Evolutionary conservation across 1,140 invertebrate genomes (phyloP).

Genomic region (Wasmannia auropunctata): DNA sequence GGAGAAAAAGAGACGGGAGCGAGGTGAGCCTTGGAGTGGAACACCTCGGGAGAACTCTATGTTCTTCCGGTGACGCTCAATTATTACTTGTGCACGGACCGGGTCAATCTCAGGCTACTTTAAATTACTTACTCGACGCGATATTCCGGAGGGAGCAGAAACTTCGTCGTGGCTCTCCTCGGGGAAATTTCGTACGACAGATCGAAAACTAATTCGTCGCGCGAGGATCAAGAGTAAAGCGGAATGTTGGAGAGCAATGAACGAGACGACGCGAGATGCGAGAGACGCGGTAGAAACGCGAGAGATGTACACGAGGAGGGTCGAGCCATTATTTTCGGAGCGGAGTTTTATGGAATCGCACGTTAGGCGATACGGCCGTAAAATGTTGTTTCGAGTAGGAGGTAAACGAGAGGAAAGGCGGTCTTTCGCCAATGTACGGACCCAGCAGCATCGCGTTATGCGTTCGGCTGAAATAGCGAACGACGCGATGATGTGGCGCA

Average conservation of each 20-base stretch:
- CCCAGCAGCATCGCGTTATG: neutral
- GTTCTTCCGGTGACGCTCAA: slow-evolving; percentile 61
- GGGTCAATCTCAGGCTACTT: slow-evolving; percentile 72
- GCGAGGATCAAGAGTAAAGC: slow-evolving; percentile 50
- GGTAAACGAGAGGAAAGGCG: neutral
- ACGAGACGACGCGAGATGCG: neutral
- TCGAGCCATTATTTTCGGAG: neutral
- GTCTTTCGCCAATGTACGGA: neutral
- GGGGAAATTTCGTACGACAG: slow-evolving; percentile 66
- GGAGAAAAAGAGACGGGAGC: neutral
- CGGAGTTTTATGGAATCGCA: slow-evolving; percentile 19
- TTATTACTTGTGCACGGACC: slow-evolving; percentile 63
- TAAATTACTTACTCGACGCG: slow-evolving; percentile 70
- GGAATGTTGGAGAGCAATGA: slow-evolving; percentile 37
- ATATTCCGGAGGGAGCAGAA: slow-evolving; percentile 30
- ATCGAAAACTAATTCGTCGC: slow-evolving; percentile 72
- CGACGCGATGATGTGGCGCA: slow-evolving; percentile 48
- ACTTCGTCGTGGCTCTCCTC: slow-evolving; percentile 62
- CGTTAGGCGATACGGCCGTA: neutral
- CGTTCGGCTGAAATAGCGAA: neutral
- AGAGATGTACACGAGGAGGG: neutral
- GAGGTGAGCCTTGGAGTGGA: neutral
- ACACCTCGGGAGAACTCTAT: slow-evolving; percentile 39
- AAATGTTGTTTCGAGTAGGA: neutral
- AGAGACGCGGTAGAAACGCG: slow-evolving; percentile 18